Conservation (phyloP, 2,113 vertebrate genomes). For the Vimba vimba region DNA sequence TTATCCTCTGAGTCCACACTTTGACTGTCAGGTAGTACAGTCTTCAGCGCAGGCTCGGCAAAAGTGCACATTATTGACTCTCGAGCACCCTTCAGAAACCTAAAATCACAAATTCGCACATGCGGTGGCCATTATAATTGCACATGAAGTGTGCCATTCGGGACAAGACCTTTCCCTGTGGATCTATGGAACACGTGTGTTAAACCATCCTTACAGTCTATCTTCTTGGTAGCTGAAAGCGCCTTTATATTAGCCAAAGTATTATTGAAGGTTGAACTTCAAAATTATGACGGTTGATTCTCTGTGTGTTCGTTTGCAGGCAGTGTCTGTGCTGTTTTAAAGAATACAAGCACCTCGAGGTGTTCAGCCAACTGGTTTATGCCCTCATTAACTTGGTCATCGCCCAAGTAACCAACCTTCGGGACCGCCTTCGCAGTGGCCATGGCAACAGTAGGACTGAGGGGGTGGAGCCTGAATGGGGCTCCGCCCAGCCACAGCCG, state of each 20-base stretch:
- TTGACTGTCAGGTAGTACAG: too few relatives aligned
- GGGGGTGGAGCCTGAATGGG: constrained; percentile 80
- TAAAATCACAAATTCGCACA: too few relatives aligned
- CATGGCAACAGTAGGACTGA: constrained; percentile 74
- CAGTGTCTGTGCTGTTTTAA: constrained; percentile 99
- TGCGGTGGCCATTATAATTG: too few relatives aligned
- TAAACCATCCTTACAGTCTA: neutral
- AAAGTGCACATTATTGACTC: too few relatives aligned
- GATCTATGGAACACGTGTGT: neutral
- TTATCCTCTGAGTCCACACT: too few relatives aligned
- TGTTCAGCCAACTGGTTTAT: constrained; percentile 99
- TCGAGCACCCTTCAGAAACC: too few relatives aligned
- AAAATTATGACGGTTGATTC: neutral
- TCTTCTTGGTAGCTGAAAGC: neutral
- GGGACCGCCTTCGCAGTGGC: constrained; percentile 78
- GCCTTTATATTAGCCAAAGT: neutral
- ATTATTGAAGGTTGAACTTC: neutral
- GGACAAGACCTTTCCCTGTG: too few relatives aligned
- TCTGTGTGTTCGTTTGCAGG: constrained; percentile 71
- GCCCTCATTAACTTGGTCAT: constrained; percentile 98
- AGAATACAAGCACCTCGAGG: constrained; percentile 99
- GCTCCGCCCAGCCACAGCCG: constrained; percentile 77
- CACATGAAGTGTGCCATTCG: too few relatives aligned
- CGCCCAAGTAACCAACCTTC: constrained; percentile 84
- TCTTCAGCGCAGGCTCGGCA: too few relatives aligned